A percentile compares a stretch with the other conserved stretches of the same genome.
phyloP scores from a whole-genome alignment of 37 sponge, comb jelly and placozoan species.

The Theonella swinhoei region DNA sequence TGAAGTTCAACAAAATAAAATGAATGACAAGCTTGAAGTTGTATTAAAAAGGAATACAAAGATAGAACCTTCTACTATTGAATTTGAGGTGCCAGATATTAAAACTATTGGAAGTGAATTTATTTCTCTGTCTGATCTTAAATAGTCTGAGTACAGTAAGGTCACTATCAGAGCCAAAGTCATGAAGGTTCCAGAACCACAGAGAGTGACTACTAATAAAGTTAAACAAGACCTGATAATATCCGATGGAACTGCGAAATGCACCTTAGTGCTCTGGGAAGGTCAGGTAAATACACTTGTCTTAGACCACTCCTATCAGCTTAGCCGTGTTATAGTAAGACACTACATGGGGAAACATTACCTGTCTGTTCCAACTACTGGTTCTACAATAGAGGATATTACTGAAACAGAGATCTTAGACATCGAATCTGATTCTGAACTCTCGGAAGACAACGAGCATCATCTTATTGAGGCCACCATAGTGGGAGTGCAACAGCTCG shows the following conservation, averaged over 20 bases:
- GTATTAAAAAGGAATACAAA: neutral
- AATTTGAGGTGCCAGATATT: neutral
- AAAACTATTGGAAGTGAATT: neutral
- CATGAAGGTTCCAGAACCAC: neutral
- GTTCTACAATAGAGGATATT: neutral
- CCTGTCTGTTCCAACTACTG: neutral
- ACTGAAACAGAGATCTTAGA: no score
- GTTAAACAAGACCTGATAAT: neutral
- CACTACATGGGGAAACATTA: neutral
- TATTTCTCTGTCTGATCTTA: neutral
- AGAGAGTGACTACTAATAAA: neutral
- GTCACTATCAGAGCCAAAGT: neutral
- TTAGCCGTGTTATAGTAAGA: neutral
- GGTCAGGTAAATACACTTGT: neutral
- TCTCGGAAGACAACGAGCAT: neutral
- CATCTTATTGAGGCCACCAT: neutral
- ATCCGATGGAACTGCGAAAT: neutral
- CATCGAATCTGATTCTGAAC: neutral
- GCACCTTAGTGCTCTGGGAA: neutral
- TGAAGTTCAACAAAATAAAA: neutral
- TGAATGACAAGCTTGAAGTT: neutral
- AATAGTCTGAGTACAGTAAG: neutral
- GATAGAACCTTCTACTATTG: neutral
- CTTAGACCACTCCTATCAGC: neutral
- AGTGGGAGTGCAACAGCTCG: neutral